Evolutionary conservation across 2,113 vertebrate genomes (phyloP).

Genomic region (human): GRCh38 chr6:161875501-161876000

Average conservation of each 20-base stretch:
- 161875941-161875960: not conserved
- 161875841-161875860: rapidly evolving
- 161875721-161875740: not conserved
- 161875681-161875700: not conserved
- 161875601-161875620: not conserved
- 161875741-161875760: not conserved
- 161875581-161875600: not conserved
- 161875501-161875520: not conserved
- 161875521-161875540: not conserved
- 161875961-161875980: too few species aligned
- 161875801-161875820: not conserved
- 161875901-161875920: not conserved
- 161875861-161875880: not conserved
- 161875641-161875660: not conserved
- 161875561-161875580: not conserved
- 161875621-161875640: rapidly evolving
- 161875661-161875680: rapidly evolving
- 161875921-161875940: not conserved
- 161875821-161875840: not conserved
- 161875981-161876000: not conserved
- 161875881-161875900: not conserved
- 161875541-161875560: not conserved
- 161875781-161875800: not conserved
- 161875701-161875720: not conserved
- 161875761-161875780: not conserved